Evolutionary conservation across 2,113 vertebrate species (phyloP).

Genomic region (Grammomys surdaster): DNA sequence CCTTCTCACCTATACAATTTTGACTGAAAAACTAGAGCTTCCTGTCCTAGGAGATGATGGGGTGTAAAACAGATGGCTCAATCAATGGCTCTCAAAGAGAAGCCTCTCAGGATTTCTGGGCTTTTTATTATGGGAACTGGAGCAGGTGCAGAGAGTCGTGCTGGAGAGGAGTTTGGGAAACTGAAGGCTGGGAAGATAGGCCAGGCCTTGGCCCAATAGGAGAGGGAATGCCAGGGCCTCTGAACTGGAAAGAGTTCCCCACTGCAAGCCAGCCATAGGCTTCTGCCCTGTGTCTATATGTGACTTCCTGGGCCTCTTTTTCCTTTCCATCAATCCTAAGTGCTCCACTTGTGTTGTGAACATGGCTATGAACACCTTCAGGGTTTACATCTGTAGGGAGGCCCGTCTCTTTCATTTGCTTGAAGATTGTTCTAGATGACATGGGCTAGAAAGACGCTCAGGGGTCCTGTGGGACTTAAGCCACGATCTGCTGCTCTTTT

Average conservation of each 20-base stretch:
- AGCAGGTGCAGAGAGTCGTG: background rate
- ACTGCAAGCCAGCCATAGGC: background rate
- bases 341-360: background rate
- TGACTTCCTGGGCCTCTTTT: background rate
- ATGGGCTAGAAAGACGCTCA: background rate
- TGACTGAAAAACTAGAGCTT: conserved; percentile 25
- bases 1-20: conserved; percentile 20
- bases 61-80: background rate
- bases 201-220: background rate
- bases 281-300: background rate
- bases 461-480: background rate
- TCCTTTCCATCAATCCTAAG: background rate
- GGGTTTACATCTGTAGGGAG: background rate
- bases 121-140: background rate
- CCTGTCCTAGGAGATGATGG: background rate
- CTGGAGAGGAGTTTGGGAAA: background rate
- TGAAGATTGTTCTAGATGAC: background rate
- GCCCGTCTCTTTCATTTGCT: background rate
- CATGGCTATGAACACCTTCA: background rate
- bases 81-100: background rate
- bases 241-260: background rate
- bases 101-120: background rate
- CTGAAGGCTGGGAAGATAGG: background rate
- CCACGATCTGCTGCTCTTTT: background rate
- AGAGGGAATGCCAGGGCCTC: background rate